These are phyloP conservation scores for Ditylenchus weischeri DNA, from an alignment of 2,888 invertebrate genomes.

Conservation along the genomic window DNA sequence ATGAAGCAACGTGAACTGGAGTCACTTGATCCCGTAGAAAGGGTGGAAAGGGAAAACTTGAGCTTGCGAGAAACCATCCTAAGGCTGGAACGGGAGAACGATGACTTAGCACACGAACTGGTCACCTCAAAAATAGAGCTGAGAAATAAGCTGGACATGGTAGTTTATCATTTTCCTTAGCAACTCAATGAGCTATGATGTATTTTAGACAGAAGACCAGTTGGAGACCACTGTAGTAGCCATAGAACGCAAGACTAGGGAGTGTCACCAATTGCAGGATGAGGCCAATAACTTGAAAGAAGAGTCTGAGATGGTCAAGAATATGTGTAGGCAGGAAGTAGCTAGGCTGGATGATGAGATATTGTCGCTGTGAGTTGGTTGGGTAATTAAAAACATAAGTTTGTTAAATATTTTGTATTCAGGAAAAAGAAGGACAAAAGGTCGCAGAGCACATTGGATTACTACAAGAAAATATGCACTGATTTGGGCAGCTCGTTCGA, in stretches of 20 bases:
- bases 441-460: slow-evolving; percentile 35
- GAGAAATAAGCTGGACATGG: slow-evolving; percentile 63
- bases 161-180: slow-evolving; percentile 30
- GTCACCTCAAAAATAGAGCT: slow-evolving; percentile 65
- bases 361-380: neutral
- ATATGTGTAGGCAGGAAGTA: slow-evolving; percentile 74
- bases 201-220: slow-evolving; percentile 61
- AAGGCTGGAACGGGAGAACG: slow-evolving; percentile 67
- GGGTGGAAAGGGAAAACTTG: slow-evolving; percentile 53
- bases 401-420: neutral
- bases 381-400: neutral
- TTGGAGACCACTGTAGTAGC: slow-evolving; percentile 61
- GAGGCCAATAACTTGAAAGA: slow-evolving; percentile 68
- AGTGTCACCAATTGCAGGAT: slow-evolving; percentile 71
- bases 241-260: slow-evolving; percentile 59
- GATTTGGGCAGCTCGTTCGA: slow-evolving; percentile 45
- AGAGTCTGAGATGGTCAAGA: slow-evolving; percentile 65
- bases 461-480: slow-evolving; percentile 50
- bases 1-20: slow-evolving; percentile 67
- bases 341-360: slow-evolving; percentile 60
- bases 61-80: slow-evolving; percentile 62
- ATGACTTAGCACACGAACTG: slow-evolving; percentile 66
- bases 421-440: slow-evolving; percentile 27
- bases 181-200: neutral
- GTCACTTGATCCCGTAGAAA: slow-evolving; percentile 63